Evolutionary conservation across 2,888 invertebrate genomes (phyloP), one percentile per base, ranked within the genome.

Genomic region (Graphium colonna): DNA sequence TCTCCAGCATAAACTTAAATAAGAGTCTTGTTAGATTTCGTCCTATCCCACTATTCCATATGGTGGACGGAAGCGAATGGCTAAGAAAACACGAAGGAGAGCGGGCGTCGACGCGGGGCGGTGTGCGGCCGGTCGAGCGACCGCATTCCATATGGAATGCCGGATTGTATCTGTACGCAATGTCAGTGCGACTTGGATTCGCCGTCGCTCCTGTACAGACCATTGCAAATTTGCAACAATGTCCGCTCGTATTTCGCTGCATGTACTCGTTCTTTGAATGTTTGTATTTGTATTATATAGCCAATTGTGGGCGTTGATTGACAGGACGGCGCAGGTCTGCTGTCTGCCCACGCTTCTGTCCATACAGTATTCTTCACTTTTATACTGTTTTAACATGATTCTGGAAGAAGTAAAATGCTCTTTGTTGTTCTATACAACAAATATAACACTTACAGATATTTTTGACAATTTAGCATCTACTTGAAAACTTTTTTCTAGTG

Each of bases 71-170:
- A 82, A 82, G 68, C 76, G 75, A 80, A 68, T 79, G 80, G 73
- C 78, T 75, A 81, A 82, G 84, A 84, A 87, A 82, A 83, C 75
- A 82, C 77, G 80, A 79, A 79, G 79, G 82, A 73, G 77, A 81
- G 80, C 72, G 81, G 73, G 68, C 67, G 67, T 65, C 62, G 69
- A 64, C 64, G 68, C 65, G 69, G 69, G 69, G 67, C 60, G 66
- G 67, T 63, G 68, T 66, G 71, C 70, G 65, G 80, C 77, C 78
- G 82, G 85, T 74, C 75, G 73, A 65, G 72, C 87, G 88, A 84
- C 88, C 87, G 86, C 89, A 88, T 89, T 89, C 88, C 88, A 79
- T 81, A 79, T 77, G 85, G 81, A 80, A 84, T 88, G 82, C 83
- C 84, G 82, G 87, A 85, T 81, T 81, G 77, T 78, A 87, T 75